Base-by-base conservation (phyloP, 2,113 vertebrate species). In the Lasiurus cinereus region DNA sequence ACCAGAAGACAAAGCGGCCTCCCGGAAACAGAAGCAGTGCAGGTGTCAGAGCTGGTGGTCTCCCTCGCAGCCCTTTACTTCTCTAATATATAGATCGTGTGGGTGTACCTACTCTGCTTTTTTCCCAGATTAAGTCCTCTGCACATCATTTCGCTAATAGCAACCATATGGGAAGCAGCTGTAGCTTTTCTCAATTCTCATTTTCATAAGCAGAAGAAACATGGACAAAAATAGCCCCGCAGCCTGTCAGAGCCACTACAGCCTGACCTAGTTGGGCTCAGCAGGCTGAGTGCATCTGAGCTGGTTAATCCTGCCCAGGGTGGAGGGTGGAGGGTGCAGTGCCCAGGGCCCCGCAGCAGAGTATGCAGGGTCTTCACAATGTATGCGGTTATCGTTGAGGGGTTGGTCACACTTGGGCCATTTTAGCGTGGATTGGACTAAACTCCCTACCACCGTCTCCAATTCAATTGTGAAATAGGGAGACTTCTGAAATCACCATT, bases 251-350 rank as follows among this genome's bases (percentile, higher is more conserved):
- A 94, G 96, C 89, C 83, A 76, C 97, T 97, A 94, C 73, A 89
- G 97, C 88, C 88, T 98, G 98, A 95, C 98, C 98, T 96, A 98
- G 96, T 98, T 98, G 97, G 93, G 94, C 48, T 24, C 24, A 29
- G 86, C 83, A 21, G 87, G 90, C 93, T 27, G 84, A 69, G 33
- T 19, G 62, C 72, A 27, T 92, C 62, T 39, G 67, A 93, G 93
- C 82, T 54, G 87, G 67, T 82, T 96, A 91, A 90, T 90, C 92
- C 94, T 69, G 74, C 16, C 83, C 29, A 2, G 86, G 86, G 14
- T 24, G 19, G 76, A 46, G 66, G 91, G 31, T 36, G 76, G 76
- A 46, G 66, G 91, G 31, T 36, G 76, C 10, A 9, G 52, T 13
- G 48, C 43, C 94, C 24, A 12, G 39, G 22, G 76, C 21, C 21